Evolutionary conservation across 1,140 invertebrate genomes (phyloP).

Genomic region (Eurosta solidaginis): DNA sequence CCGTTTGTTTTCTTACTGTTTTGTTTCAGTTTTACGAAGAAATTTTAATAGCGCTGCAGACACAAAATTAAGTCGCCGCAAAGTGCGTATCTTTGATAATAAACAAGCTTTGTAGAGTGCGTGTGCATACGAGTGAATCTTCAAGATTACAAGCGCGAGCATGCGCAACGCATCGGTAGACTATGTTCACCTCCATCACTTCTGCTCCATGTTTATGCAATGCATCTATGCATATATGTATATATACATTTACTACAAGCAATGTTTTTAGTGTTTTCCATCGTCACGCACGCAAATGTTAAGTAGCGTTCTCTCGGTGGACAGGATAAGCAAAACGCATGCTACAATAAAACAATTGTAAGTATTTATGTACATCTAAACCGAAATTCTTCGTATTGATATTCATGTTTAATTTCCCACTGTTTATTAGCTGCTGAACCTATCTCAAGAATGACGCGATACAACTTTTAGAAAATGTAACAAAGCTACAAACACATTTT

Average conservation of each 20-base stretch:
- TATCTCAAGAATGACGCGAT: not conserved
- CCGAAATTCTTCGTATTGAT: not conserved
- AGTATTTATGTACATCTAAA: not conserved
- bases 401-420: not conserved
- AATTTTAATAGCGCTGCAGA: not conserved
- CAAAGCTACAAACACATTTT: constrained; percentile 58
- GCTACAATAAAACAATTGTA: not conserved
- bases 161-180: constrained; percentile 42
- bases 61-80: not conserved
- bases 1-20: not conserved
- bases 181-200: not conserved
- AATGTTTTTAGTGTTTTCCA: not conserved
- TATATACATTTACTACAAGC: not conserved
- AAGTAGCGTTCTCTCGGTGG: constrained; percentile 3
- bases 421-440: not conserved
- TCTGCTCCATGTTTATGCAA: constrained; percentile 39
- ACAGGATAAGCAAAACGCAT: constrained; percentile 20
- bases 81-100: not conserved
- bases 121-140: constrained; percentile 4
- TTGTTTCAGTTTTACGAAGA: not conserved
- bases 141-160: constrained; percentile 44
- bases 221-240: constrained; percentile 28
- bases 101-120: not conserved
- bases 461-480: not conserved
- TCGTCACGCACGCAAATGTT: constrained; percentile 1